A percentile compares a stretch with the other conserved stretches of the same genome.
Conservation (phyloP, 1,140 invertebrate genomes). For the Hypsibius dujardini region DNA sequence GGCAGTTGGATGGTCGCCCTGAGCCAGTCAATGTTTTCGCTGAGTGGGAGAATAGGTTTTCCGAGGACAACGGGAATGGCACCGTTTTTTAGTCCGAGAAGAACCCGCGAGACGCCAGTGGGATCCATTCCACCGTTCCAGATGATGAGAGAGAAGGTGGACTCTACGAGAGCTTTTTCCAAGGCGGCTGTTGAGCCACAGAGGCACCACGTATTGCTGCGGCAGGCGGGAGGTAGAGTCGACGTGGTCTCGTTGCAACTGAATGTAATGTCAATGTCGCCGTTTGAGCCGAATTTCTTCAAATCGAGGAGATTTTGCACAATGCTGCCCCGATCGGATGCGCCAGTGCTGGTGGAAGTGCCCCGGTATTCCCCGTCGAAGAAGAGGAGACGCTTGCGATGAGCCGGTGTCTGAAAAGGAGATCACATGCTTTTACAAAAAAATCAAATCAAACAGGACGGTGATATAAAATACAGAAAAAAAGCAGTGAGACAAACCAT, state of each 20-base stretch:
- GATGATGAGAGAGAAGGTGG: conserved; percentile 69
- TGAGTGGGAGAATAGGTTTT: conserved; percentile 56
- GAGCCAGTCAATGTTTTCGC: conserved; percentile 73
- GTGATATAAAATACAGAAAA: too few relatives aligned
- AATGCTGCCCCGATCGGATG: too few relatives aligned
- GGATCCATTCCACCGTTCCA: conserved; percentile 52
- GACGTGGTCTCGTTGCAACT: conserved; percentile 40
- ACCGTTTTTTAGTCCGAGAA: conserved; percentile 66
- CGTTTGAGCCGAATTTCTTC: too few relatives aligned
- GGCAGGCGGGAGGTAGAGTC: too few relatives aligned
- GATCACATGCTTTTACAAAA: too few relatives aligned
- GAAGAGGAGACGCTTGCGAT: neutral
- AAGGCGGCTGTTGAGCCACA: conserved; percentile 26
- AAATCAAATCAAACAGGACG: too few relatives aligned
- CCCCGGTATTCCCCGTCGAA: neutral
- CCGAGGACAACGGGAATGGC: conserved; percentile 78
- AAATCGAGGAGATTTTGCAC: too few relatives aligned
- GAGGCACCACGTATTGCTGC: conserved; percentile 44
- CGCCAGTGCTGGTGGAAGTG: neutral
- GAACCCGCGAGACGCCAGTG: conserved; percentile 52
- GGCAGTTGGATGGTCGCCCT: conserved; percentile 59
- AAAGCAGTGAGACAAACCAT: too few relatives aligned
- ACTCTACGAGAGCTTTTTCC: conserved; percentile 45
- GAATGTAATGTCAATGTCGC: conserved; percentile 27
- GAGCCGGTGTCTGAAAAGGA: conserved; percentile 16